phyloP scores from a whole-genome alignment of 2,888 invertebrate species.

The Phengaris alcon region DNA sequence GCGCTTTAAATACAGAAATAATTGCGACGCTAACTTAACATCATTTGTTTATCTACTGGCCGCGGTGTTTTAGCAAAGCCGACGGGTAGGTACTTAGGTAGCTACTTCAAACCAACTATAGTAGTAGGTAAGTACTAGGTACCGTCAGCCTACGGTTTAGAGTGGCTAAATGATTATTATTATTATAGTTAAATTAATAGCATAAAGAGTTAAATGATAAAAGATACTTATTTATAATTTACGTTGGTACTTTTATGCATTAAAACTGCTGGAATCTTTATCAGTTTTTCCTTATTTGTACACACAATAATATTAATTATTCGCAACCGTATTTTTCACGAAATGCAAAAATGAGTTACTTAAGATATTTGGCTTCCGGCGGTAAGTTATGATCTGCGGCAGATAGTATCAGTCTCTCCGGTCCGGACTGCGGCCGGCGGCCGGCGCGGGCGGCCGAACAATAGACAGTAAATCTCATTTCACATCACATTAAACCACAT shows the following conservation, averaged over 20 bases:
- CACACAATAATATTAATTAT: background rate
- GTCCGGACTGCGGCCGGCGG: no score
- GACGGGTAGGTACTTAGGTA: no score
- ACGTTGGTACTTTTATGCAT: no score
- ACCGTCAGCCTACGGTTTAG: no score
- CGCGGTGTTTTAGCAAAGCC: constrained; percentile 66
- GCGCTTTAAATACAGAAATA: constrained; percentile 68
- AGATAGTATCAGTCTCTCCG: constrained; percentile 9
- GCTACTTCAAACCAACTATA: no score
- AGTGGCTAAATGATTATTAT: no score
- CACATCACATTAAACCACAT: constrained; percentile 5
- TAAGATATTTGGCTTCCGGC: constrained; percentile 11
- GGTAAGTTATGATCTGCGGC: constrained; percentile 20
- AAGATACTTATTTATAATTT: no score
- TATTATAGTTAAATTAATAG: no score
- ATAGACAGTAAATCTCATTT: constrained; percentile 22
- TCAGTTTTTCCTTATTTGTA: no score
- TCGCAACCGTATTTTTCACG: constrained; percentile 2
- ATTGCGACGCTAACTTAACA: constrained; percentile 68
- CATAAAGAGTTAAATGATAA: no score
- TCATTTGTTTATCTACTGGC: constrained; percentile 74
- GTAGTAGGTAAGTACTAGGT: no score
- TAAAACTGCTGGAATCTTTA: no score
- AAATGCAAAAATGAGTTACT: constrained; percentile 19
- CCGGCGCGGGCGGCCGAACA: background rate